Evolutionary conservation across 2,888 invertebrate species (phyloP).

Genomic region (Chrysolina haemoptera): DNA sequence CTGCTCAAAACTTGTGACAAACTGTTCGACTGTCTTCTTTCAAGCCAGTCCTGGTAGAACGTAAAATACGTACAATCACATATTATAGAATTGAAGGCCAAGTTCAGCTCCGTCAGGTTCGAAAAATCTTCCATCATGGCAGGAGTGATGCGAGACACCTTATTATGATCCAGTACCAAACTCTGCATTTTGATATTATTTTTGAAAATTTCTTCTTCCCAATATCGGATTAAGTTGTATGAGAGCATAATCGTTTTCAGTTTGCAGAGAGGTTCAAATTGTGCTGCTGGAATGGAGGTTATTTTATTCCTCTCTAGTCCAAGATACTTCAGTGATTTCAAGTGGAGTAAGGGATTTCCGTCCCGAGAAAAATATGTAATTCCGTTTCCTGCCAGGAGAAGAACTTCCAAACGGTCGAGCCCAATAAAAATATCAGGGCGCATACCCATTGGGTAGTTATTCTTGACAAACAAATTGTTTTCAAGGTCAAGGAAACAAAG

Average conservation of each 20-base stretch:
- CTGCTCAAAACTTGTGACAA: not conserved
- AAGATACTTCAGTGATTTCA: slow-evolving; percentile 71
- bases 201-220: slow-evolving; percentile 72
- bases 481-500: slow-evolving; percentile 72
- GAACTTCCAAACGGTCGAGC: slow-evolving; percentile 70
- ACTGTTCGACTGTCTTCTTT: not conserved
- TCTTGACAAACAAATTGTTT: slow-evolving; percentile 71
- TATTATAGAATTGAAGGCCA: slow-evolving; percentile 73
- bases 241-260: slow-evolving; percentile 72
- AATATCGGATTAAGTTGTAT: slow-evolving; percentile 71
- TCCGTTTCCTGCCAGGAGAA: slow-evolving; percentile 72
- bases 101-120: slow-evolving; percentile 69
- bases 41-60: slow-evolving; percentile 27
- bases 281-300: slow-evolving; percentile 68
- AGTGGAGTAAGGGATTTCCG: slow-evolving; percentile 72
- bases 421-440: slow-evolving; percentile 70
- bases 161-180: slow-evolving; percentile 71
- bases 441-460: slow-evolving; percentile 43
- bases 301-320: slow-evolving; percentile 72
- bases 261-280: slow-evolving; percentile 69
- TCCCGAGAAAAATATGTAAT: slow-evolving; percentile 68
- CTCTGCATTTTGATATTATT: slow-evolving; percentile 69
- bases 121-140: slow-evolving; percentile 74
- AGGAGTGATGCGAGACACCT: slow-evolving; percentile 72
- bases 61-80: slow-evolving; percentile 70